Evolutionary conservation across 37 sponge, comb jelly and placozoan genomes (phyloP).

Genomic region (Diacarnus erythraeanus): DNA sequence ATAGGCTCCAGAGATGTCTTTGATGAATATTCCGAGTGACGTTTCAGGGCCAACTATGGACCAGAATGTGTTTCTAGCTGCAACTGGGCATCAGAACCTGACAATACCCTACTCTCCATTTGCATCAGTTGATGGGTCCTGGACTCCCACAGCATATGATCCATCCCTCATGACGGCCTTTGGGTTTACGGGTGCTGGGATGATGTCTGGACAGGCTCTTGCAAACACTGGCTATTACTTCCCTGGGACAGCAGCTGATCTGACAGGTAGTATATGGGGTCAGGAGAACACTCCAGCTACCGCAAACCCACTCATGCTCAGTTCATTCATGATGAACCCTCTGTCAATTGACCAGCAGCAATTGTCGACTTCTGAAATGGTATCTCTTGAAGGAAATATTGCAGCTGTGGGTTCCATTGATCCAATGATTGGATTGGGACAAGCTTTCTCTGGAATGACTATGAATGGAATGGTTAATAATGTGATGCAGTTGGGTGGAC

Average conservation of each 20-base stretch:
- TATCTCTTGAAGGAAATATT: not conserved
- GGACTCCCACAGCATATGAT: conserved; percentile 48
- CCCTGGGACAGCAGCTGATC: conserved; percentile 22
- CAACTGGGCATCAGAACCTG: not conserved
- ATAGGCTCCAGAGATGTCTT: not conserved
- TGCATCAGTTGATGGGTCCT: conserved; percentile 40
- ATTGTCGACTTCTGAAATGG: not conserved
- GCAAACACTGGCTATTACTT: conserved; percentile 44
- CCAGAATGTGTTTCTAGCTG: not conserved
- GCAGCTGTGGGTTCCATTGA: conserved; percentile 8
- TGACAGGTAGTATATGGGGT: conserved; percentile 45
- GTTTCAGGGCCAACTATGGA: not conserved
- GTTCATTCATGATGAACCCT: conserved; percentile 27
- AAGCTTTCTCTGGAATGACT: conserved; percentile 46
- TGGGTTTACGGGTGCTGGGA: conserved; percentile 29
- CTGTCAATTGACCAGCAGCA: conserved; percentile 47
- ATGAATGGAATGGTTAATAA: conserved; percentile 27
- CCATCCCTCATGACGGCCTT: conserved; percentile 36
- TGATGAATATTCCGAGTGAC: not conserved
- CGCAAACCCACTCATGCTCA: conserved; percentile 43
- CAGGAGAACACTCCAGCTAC: conserved; percentile 32
- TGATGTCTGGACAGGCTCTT: conserved; percentile 35
- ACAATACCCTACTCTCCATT: conserved; percentile 48
- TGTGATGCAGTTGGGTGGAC: not conserved
- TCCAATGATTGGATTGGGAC: conserved; percentile 45